phyloP scores from a whole-genome alignment of 2,888 invertebrate species.

The Drosophila algonquin region DNA sequence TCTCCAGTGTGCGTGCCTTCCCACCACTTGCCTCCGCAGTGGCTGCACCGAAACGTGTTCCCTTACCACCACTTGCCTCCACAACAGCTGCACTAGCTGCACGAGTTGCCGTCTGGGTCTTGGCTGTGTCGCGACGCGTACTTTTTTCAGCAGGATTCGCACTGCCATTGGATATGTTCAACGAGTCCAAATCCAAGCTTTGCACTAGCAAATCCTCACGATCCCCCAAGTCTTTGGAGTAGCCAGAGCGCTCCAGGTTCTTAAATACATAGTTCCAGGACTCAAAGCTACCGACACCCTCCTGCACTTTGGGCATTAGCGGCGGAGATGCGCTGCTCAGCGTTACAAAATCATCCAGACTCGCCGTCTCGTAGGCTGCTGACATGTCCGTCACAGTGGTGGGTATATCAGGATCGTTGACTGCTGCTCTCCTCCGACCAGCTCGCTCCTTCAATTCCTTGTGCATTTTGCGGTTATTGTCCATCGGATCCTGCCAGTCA shows the following conservation, averaged over 20 bases:
- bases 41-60: conserved; percentile 1
- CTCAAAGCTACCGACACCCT: conserved; percentile 88
- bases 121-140: conserved; percentile 49
- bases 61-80: background rate
- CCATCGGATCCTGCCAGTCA: conserved; percentile 53
- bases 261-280: conserved; percentile 93
- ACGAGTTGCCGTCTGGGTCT: conserved; percentile 7
- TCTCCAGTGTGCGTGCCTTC: conserved; percentile 66
- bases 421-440: conserved; percentile 41
- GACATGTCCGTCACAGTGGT: conserved; percentile 64
- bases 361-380: conserved; percentile 66
- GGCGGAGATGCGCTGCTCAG: conserved; percentile 69
- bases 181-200: conserved; percentile 81
- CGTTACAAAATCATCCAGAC: conserved; percentile 71
- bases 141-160: conserved; percentile 53
- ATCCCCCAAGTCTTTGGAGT: conserved; percentile 87
- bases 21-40: conserved; percentile 48
- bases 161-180: conserved; percentile 74
- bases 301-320: conserved; percentile 85
- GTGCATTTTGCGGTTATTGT: conserved; percentile 76
- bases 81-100: background rate
- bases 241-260: conserved; percentile 90
- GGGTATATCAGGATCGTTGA: conserved; percentile 63
- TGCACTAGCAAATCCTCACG: conserved; percentile 87
- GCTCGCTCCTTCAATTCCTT: conserved; percentile 78